A percentile compares a stretch with the other conserved stretches of the same genome.
Conservation (phyloP, 2,113 vertebrate species). For the Calonectris borealis region DNA sequence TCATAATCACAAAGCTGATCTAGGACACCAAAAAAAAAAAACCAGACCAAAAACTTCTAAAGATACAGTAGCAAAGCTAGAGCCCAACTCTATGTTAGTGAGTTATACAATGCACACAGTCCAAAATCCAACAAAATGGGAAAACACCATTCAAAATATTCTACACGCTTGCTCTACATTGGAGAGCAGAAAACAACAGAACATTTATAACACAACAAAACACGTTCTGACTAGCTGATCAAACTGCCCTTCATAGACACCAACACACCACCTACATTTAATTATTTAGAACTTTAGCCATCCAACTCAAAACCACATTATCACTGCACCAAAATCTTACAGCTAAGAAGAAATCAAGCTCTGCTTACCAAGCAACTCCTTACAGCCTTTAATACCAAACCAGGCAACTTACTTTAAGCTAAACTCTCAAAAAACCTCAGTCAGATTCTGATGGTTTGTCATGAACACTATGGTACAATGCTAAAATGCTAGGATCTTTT, state of each 20-base stretch:
- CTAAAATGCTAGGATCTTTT: background rate
- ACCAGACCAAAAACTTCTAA: background rate
- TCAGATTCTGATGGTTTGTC: background rate
- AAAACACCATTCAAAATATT: background rate
- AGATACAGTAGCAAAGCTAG: slow-evolving; percentile 12
- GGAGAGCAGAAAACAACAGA: background rate
- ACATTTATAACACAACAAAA: background rate
- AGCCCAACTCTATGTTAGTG: slow-evolving; percentile 43
- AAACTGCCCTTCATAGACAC: background rate
- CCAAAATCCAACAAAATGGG: background rate
- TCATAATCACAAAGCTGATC: background rate
- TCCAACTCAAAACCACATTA: background rate
- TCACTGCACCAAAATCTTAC: background rate
- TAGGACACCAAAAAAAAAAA: background rate
- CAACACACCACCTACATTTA: background rate
- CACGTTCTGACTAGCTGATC: background rate
- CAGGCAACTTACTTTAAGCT: background rate
- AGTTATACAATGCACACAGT: slow-evolving; percentile 35
- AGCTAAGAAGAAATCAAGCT: background rate
- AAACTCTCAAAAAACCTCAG: background rate
- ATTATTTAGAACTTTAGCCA: background rate
- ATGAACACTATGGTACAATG: background rate
- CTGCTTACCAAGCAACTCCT: background rate
- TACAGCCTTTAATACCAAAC: background rate
- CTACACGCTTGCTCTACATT: background rate